Evolutionary conservation across 2,113 vertebrate species (phyloP).

Genomic region (Gallinago paraguaiae): DNA sequence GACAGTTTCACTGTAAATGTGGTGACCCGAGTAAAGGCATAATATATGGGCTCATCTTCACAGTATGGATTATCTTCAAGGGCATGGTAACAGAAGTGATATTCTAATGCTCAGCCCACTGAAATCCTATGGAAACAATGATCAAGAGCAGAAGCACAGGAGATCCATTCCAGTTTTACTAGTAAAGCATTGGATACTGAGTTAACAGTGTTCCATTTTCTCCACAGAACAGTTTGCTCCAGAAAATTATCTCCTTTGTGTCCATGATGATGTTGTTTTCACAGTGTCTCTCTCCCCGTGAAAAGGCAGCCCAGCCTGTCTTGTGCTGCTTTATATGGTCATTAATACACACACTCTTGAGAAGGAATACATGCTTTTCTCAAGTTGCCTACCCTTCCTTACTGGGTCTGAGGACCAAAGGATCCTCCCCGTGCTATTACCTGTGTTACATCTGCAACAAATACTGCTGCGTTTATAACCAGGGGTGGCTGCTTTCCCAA

Average conservation of each 20-base stretch:
- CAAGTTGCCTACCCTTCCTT: neutral
- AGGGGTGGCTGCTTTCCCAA: neutral
- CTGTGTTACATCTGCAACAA: neutral
- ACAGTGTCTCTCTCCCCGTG: neutral
- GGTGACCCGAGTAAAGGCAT: neutral
- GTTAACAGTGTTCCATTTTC: neutral
- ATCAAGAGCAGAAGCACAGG: neutral
- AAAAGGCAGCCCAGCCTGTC: neutral
- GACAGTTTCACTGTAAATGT: neutral
- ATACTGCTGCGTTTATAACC: neutral
- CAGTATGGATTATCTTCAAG: neutral
- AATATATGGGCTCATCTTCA: neutral
- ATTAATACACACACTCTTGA: neutral
- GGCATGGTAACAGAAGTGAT: neutral
- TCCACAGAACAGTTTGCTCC: neutral
- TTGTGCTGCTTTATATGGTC: neutral
- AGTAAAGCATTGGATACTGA: neutral
- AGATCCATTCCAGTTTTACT: neutral
- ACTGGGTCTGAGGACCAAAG: neutral
- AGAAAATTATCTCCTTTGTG: neutral
- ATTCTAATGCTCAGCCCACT: neutral
- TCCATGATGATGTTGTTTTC: neutral
- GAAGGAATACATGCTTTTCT: neutral
- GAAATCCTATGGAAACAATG: constrained; percentile 8
- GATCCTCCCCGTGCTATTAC: neutral